A percentile compares a stretch with the other conserved stretches of the same genome.
Evolutionary conservation across 1,140 invertebrate genomes (phyloP).

Genomic region (Wasmannia auropunctata): DNA sequence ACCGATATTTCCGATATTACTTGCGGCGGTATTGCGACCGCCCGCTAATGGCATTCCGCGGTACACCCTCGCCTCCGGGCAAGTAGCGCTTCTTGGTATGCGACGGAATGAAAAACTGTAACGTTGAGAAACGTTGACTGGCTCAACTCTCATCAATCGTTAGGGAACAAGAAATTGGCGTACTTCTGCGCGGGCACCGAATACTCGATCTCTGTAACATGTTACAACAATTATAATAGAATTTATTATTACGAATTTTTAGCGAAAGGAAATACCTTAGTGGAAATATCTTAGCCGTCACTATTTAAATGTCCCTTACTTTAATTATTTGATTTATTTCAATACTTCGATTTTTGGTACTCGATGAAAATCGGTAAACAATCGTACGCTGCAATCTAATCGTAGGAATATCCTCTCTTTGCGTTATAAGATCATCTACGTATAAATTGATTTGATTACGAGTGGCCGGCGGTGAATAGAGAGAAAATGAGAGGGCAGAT

Average conservation of each 20-base stretch:
- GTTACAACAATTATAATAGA: neutral
- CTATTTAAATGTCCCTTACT: neutral
- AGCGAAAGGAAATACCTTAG: neutral
- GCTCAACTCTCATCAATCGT: neutral
- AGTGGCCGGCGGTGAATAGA: neutral
- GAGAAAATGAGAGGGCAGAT: neutral
- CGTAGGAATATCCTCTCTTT: neutral
- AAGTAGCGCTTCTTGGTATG: constrained; percentile 50
- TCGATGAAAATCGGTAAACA: neutral
- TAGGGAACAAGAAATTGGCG: neutral
- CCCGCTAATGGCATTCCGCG: constrained; percentile 59
- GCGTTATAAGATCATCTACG: neutral
- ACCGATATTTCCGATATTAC: constrained; percentile 71
- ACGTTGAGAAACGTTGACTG: constrained; percentile 10
- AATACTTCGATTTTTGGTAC: neutral
- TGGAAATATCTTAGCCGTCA: neutral
- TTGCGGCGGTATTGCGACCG: constrained; percentile 47
- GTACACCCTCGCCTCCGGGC: constrained; percentile 27
- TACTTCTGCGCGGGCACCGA: neutral
- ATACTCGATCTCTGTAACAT: neutral
- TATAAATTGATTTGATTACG: neutral
- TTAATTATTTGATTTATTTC: neutral
- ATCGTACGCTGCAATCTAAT: neutral
- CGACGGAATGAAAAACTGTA: constrained; percentile 36
- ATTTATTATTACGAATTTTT: neutral